Conservation (phyloP, 2,113 vertebrate species). For the Podarcis muralis region DNA sequence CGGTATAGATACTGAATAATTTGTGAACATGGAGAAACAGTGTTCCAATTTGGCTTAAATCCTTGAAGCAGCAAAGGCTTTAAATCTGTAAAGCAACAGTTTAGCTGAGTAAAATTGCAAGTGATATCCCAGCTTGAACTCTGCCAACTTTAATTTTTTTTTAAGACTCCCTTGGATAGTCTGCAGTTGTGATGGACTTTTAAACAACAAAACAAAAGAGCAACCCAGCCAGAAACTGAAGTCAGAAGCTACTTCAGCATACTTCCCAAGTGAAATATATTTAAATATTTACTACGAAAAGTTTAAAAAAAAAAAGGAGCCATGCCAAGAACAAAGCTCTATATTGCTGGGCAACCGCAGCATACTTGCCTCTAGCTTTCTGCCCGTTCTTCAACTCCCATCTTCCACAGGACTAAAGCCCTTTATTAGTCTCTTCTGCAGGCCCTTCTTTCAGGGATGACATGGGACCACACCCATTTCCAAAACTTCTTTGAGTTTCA, state of each 20-base stretch:
- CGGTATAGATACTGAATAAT: background rate
- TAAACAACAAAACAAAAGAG: background rate
- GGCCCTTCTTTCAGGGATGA: background rate
- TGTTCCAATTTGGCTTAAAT: constrained; percentile 3
- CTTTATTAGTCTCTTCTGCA: background rate
- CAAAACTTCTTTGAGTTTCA: background rate
- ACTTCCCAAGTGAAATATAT: background rate
- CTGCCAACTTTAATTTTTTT: background rate
- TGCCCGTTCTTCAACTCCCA: background rate
- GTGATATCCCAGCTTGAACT: background rate
- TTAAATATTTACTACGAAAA: background rate
- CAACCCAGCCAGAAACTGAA: background rate
- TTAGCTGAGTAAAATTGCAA: background rate
- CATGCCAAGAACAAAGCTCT: background rate
- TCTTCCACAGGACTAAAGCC: background rate
- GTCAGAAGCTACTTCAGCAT: background rate
- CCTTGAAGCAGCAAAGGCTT: background rate
- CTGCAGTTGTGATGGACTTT: background rate
- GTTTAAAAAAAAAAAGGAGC: background rate
- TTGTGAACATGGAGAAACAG: background rate
- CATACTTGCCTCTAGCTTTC: background rate
- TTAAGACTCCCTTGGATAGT: no score
- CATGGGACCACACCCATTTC: no score
- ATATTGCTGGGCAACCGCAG: no score
- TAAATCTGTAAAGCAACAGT: background rate